Base-by-base conservation (phyloP, 2,888 invertebrate genomes). In the Hymenopus coronatus region DNA sequence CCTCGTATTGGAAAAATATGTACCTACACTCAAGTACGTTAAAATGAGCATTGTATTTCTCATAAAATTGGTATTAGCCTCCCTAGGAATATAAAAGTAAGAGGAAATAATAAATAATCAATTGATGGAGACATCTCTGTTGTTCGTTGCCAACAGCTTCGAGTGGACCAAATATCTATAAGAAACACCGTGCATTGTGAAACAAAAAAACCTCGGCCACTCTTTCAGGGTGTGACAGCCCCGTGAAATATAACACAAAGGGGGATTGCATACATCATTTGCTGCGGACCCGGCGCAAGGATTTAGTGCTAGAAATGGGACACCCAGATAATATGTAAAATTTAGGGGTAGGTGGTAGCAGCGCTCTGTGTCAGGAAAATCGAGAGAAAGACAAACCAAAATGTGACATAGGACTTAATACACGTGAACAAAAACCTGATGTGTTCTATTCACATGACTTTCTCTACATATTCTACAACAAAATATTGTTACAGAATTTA, bases 221-320 rank as follows among this genome's bases (percentile, higher is more conserved):
- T 82, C n/a, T 20, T 82, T 87, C 40, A n/a, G 82, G 25, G 6
- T 30, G 87, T 87, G 87, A 87, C 87, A 87, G n/a, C 87, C 20
- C 30, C n/a, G 40, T 87, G 82, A 87, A 87, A 87, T 82, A 87
- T 87, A 33, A 33, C 82, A 87, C 82, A 25, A 30, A 28, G 28
- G 87, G 87, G 87, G 30, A n/a, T 30, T n/a, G 25, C 82, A 87
- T 87, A 87, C 40, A 87, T 87, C 87, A 87, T 28, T 27, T 70
- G 54, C 82, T 27, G 54, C 33, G 87, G n/a, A 82, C 82, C 70
- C 81, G 82, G 30, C 40, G 33, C 40, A 28, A 33, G 82, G 87
- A 87, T 87, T 87, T 87, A 87, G 40, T n/a, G 30, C 33, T 33
- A 82, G 33, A 70, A 87, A 87, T 54, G 82, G 14, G 87, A 82